Conservation (phyloP, 2,797 vertebrate genomes). For the Ceyx erithaca region DNA sequence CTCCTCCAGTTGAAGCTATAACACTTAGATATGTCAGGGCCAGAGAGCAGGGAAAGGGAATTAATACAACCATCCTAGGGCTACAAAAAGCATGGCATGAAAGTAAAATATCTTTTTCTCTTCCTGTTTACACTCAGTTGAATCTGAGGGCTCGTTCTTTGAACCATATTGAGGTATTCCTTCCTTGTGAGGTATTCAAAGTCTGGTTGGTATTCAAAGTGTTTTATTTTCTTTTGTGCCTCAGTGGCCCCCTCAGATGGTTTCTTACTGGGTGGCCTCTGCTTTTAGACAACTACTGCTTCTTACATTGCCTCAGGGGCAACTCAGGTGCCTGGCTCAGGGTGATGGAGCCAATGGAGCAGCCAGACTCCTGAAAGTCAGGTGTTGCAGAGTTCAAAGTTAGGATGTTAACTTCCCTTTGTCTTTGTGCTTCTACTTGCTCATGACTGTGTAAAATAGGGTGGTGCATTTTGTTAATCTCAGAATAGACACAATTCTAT, state of each 20-base stretch:
- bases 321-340: background rate
- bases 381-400: background rate
- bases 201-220: background rate
- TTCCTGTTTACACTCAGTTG: background rate
- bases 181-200: background rate
- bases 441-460: background rate
- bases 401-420: background rate
- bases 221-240: background rate
- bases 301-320: background rate
- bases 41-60: background rate
- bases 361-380: background rate
- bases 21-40: background rate
- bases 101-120: background rate
- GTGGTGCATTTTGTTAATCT: slow-evolving; percentile 8
- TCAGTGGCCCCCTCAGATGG: background rate
- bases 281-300: background rate
- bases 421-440: background rate
- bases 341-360: background rate
- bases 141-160: background rate
- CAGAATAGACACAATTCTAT: slow-evolving; percentile 29
- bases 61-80: background rate
- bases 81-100: background rate
- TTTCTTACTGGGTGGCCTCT: background rate
- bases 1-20: background rate
- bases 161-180: background rate